These are phyloP conservation scores for Listronotus bonariensis DNA, from an alignment of 1,140 invertebrate genomes.

Conservation along the genomic window DNA sequence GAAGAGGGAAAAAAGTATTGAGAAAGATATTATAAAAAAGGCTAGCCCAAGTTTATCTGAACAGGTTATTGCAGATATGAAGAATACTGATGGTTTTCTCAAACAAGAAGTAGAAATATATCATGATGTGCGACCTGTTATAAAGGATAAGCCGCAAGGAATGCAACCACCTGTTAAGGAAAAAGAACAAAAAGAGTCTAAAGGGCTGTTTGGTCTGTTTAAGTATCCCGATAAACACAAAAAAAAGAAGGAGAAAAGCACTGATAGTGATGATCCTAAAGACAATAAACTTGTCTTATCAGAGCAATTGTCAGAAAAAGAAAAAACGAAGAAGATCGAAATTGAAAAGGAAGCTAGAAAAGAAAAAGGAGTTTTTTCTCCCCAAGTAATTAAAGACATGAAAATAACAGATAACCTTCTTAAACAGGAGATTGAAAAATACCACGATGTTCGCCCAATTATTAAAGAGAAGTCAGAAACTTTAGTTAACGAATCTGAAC, in stretches of 20 bases:
- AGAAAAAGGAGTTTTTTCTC: slow-evolving; percentile 7
- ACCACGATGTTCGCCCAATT: slow-evolving; percentile 34
- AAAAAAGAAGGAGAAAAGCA: slow-evolving; percentile 24
- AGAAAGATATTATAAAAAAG: slow-evolving; percentile 16
- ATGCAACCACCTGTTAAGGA: neutral
- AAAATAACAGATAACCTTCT: slow-evolving; percentile 25
- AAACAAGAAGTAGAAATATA: slow-evolving; percentile 18
- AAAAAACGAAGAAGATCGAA: slow-evolving; percentile 19
- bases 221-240: slow-evolving; percentile 10
- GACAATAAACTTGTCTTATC: slow-evolving; percentile 17
- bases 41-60: neutral
- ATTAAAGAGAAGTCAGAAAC: neutral
- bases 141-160: neutral
- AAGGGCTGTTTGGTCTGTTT: slow-evolving; percentile 2
- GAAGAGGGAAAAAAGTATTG: slow-evolving; percentile 21
- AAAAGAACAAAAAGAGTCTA: slow-evolving; percentile 15
- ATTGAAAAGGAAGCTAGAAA: slow-evolving; percentile 9
- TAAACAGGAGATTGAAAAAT: slow-evolving; percentile 28
- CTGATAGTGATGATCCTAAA: slow-evolving; percentile 11
- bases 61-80: slow-evolving; percentile 9
- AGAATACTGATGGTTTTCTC: slow-evolving; percentile 7
- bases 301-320: slow-evolving; percentile 26
- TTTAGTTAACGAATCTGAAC: neutral
- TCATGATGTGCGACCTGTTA: slow-evolving; percentile 12
- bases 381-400: slow-evolving; percentile 15